These are phyloP conservation scores for Beroe forskalii DNA, from an alignment of 37 sponge, comb jelly and placozoan genomes.

Conservation along the genomic window DNA sequence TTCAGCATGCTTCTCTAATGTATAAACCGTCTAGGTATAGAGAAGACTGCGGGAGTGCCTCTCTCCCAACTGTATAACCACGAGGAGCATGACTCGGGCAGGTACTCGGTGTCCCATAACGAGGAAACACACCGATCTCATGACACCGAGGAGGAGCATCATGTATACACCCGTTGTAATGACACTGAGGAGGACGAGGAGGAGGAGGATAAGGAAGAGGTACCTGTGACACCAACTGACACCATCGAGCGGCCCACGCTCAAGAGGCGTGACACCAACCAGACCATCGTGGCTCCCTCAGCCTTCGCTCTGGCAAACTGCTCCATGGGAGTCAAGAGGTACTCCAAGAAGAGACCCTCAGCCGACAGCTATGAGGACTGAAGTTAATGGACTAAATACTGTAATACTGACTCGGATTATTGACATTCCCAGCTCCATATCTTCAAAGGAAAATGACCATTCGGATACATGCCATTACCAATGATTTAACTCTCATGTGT, in stretches of 20 bases:
- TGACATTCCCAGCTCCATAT: background rate
- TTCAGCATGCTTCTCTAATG: too few species aligned
- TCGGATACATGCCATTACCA: too few species aligned
- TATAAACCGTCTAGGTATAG: too few species aligned
- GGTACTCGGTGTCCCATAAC: background rate
- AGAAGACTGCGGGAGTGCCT: background rate
- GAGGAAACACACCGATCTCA: too few species aligned
- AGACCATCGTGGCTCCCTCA: slow-evolving; percentile 11
- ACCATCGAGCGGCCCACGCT: background rate
- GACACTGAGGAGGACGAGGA: background rate
- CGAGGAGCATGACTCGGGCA: background rate
- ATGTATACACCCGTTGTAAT: background rate
- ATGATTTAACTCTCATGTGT: too few species aligned
- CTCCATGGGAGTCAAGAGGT: slow-evolving; percentile 37
- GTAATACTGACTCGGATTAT: background rate
- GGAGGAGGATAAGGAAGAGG: background rate
- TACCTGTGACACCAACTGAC: slow-evolving; percentile 8
- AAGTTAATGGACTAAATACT: too few species aligned
- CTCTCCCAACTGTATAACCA: slow-evolving; percentile 44
- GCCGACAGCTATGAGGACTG: background rate
- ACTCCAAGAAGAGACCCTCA: slow-evolving; percentile 35
- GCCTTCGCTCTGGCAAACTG: background rate
- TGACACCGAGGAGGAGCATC: background rate
- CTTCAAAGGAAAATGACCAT: too few species aligned
- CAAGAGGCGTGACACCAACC: slow-evolving; percentile 35